phyloP scores from a whole-genome alignment of 2,888 invertebrate species.

The Parnassius smintheus region DNA sequence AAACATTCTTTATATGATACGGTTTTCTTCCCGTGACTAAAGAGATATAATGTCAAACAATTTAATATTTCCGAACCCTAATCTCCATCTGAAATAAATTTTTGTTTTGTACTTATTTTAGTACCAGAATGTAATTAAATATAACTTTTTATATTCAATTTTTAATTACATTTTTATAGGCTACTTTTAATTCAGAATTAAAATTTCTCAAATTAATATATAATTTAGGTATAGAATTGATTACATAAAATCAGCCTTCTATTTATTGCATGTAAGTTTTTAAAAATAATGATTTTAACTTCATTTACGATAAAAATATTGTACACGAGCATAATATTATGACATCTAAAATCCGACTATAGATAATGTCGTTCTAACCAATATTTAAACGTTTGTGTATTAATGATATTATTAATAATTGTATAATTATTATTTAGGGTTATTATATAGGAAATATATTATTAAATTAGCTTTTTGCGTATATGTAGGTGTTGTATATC shows the following conservation, averaged over 20 bases:
- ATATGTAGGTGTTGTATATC: constrained; percentile 62
- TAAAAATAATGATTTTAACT: no score
- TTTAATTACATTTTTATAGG: background rate
- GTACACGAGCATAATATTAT: no score
- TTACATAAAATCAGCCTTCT: no score
- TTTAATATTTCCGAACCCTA: background rate
- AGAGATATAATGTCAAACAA: no score
- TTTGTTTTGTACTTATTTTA: background rate
- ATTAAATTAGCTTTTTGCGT: constrained; percentile 45
- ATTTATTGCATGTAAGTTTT: no score
- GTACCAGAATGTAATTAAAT: background rate
- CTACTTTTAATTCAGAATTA: no score
- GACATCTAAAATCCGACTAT: background rate
- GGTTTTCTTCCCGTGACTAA: background rate
- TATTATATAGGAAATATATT: constrained; percentile 44
- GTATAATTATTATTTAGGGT: no score
- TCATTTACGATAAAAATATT: no score
- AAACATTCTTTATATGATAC: background rate
- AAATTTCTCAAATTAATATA: no score
- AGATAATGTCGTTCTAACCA: constrained; percentile 11
- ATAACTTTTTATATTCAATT: background rate
- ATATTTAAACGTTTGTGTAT: constrained; percentile 21
- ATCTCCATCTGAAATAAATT: background rate
- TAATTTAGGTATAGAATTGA: no score
- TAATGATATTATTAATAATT: constrained; percentile 29